Evolutionary conservation across 2,797 vertebrate genomes (phyloP).

Genomic region (Diceros bicornis): DNA sequence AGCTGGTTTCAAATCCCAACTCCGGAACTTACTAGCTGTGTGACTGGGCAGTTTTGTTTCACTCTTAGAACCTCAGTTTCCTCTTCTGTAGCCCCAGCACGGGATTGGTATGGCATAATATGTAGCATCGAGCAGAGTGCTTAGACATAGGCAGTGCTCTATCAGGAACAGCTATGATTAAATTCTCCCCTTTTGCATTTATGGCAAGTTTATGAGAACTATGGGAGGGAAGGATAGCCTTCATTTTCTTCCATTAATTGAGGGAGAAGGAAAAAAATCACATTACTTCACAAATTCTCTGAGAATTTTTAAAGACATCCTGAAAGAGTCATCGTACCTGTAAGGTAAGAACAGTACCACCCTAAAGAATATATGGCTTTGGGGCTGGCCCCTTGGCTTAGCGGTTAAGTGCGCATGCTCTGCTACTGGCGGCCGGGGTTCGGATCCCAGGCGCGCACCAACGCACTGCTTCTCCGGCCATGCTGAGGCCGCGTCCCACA

Average conservation of each 20-base stretch:
- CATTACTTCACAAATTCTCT: background rate
- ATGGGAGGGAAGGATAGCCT: background rate
- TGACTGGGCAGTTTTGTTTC: background rate
- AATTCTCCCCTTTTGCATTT: background rate
- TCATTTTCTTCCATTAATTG: slow-evolving; percentile 29
- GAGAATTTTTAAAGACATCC: slow-evolving; percentile 28
- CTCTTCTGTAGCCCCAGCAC: background rate
- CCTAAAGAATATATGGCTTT: slow-evolving; percentile 8
- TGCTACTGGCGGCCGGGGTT: too few relatives aligned
- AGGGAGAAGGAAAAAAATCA: background rate
- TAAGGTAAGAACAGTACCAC: background rate
- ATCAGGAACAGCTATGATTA: background rate
- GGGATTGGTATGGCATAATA: background rate
- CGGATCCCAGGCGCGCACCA: too few relatives aligned
- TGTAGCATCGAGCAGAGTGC: background rate
- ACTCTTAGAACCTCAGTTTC: background rate
- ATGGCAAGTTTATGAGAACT: slow-evolving; percentile 39
- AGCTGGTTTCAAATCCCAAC: background rate
- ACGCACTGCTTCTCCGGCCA: too few relatives aligned
- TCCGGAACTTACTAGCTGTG: background rate
- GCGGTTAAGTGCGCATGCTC: too few relatives aligned
- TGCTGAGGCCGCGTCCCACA: too few relatives aligned
- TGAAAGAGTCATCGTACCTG: background rate
- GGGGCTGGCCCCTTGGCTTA: too few relatives aligned
- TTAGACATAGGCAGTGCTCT: background rate